Evolutionary conservation across 2,113 vertebrate species (phyloP).

Genomic region (Sigmodon hispidus): DNA sequence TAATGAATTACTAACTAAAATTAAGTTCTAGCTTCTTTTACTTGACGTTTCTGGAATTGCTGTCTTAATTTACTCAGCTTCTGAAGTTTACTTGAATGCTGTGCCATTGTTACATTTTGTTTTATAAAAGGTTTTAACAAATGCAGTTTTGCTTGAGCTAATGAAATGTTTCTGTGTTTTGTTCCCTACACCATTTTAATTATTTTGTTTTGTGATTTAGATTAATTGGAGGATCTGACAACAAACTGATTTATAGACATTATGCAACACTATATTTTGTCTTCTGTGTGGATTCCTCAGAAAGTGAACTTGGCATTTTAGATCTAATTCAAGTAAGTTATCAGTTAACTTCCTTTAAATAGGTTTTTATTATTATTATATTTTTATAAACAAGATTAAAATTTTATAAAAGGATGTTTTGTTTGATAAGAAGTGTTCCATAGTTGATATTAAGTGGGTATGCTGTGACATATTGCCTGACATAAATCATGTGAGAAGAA

Average conservation of each 20-base stretch:
- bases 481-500: background rate
- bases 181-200: constrained; percentile 46
- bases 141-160: constrained; percentile 54
- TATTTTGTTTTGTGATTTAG: constrained; percentile 85
- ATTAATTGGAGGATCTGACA: constrained; percentile 98
- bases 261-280: constrained; percentile 99
- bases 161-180: constrained; percentile 58
- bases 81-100: constrained; percentile 44
- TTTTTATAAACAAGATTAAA: constrained; percentile 55
- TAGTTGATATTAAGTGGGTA: background rate
- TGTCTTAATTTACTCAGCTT: constrained; percentile 48
- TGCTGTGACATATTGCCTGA: background rate
- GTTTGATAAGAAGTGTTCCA: background rate
- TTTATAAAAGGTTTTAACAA: constrained; percentile 51
- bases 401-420: constrained; percentile 57
- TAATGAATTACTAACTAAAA: constrained; percentile 42
- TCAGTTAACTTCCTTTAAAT: constrained; percentile 37
- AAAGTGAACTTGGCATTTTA: constrained; percentile 99
- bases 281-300: constrained; percentile 99
- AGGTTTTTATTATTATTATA: constrained; percentile 23
- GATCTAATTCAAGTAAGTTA: constrained; percentile 97
- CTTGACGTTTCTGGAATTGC: constrained; percentile 20
- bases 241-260: constrained; percentile 99
- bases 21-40: constrained; percentile 40
- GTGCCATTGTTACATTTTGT: constrained; percentile 14